Conservation (phyloP, 35 echinoderm and acorn worm genomes). For the Apostichopus japonicus region DNA sequence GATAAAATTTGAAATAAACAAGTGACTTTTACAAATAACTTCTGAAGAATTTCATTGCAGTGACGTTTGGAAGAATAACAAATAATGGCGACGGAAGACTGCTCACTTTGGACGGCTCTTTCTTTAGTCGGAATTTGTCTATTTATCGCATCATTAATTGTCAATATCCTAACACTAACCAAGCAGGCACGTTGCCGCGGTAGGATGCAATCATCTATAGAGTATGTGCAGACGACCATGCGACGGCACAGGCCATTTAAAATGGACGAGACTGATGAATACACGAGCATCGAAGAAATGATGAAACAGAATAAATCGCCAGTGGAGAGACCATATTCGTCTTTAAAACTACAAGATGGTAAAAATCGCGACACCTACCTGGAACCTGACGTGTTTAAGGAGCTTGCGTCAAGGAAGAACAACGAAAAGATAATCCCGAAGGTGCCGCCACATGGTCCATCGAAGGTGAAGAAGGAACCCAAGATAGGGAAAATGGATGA, state of each 20-base stretch:
- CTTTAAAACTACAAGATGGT: not conserved
- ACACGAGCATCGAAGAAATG: slow-evolving; percentile 6
- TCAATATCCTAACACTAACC: not conserved
- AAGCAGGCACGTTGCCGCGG: not conserved
- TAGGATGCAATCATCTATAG: not conserved
- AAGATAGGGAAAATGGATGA: not conserved
- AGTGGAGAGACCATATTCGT: not conserved
- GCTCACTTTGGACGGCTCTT: not conserved
- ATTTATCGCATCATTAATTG: not conserved
- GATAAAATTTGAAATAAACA: too few relatives aligned
- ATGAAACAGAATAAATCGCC: not conserved
- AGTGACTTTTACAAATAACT: too few relatives aligned
- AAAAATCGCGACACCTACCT: not conserved
- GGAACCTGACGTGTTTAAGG: not conserved
- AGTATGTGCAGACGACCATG: slow-evolving; percentile 2
- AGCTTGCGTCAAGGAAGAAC: not conserved
- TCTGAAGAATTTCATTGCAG: too few relatives aligned
- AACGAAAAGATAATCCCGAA: not conserved
- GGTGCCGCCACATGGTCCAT: not conserved
- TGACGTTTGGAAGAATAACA: too few relatives aligned
- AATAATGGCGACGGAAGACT: not conserved
- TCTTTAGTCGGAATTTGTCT: not conserved
- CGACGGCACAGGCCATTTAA: not conserved
- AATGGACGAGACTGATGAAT: not conserved
- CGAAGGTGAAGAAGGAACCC: not conserved